Conservation (phyloP, 2,888 invertebrate species). For the Griposia aprilina region DNA sequence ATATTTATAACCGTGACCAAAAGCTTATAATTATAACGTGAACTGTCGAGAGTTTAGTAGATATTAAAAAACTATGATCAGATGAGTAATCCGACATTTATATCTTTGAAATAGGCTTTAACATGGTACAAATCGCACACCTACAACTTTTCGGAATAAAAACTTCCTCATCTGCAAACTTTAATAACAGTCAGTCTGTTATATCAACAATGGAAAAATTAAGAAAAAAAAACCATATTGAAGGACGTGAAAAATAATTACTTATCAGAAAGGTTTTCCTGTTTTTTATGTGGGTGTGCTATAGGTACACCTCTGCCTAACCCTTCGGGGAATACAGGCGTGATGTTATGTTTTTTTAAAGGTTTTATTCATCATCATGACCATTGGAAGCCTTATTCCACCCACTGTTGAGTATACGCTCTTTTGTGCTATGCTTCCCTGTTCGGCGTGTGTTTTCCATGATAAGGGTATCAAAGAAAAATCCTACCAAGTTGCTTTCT, state of each 20-base stretch:
- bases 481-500: background rate
- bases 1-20: conserved; percentile 50
- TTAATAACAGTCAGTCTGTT: background rate
- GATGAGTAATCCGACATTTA: conserved; percentile 3
- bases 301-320: no score
- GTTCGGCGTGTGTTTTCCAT: no score
- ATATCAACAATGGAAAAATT: background rate
- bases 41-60: conserved; percentile 13
- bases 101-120: background rate
- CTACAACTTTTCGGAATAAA: no score
- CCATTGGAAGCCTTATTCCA: background rate
- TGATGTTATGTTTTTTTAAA: no score
- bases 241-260: background rate
- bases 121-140: background rate
- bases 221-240: no score
- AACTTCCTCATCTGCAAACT: no score
- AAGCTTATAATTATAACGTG: conserved; percentile 31
- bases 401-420: background rate
- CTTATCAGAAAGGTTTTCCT: background rate
- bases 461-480: no score
- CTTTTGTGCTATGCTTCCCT: background rate
- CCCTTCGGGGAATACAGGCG: no score
- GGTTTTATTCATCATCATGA: background rate
- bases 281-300: no score
- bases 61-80: conserved; percentile 4